phyloP scores from a whole-genome alignment of 2,797 vertebrate genomes.

The Bufotes viridis region DNA sequence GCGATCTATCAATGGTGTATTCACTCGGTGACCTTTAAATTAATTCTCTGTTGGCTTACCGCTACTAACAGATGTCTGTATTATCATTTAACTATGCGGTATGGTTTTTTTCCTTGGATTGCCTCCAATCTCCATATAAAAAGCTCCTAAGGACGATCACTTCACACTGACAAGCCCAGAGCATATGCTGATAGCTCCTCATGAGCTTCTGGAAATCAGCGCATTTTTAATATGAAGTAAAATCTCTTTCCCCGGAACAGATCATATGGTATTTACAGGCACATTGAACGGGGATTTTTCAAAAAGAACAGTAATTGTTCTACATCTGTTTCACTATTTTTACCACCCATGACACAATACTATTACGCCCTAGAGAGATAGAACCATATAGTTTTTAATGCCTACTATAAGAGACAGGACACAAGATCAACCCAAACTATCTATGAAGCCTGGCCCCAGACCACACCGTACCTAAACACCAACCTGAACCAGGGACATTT shows the following conservation, averaged over 20 bases:
- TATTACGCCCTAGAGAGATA: too few species aligned
- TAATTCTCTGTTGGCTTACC: slow-evolving; percentile 58
- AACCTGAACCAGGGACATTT: not conserved
- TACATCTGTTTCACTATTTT: not conserved
- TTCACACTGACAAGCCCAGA: slow-evolving; percentile 50
- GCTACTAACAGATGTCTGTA: slow-evolving; percentile 61
- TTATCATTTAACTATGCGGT: slow-evolving; percentile 60
- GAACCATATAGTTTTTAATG: not conserved
- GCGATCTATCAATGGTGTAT: slow-evolving; percentile 43
- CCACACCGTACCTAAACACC: not conserved
- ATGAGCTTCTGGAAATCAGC: slow-evolving; percentile 38
- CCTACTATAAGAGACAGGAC: not conserved
- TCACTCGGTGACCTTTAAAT: slow-evolving; percentile 61
- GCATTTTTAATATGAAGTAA: slow-evolving; percentile 41
- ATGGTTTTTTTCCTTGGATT: slow-evolving; percentile 57
- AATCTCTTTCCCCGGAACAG: slow-evolving; percentile 8
- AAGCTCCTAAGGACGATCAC: slow-evolving; percentile 53
- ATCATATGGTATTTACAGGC: slow-evolving; percentile 29
- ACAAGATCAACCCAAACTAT: not conserved
- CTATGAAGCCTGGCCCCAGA: not conserved
- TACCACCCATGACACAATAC: not conserved
- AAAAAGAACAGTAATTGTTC: not conserved
- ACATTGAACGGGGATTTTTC: not conserved
- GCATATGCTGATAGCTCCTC: slow-evolving; percentile 54
- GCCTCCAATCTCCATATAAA: slow-evolving; percentile 55